phyloP scores from a whole-genome alignment of 2,113 vertebrate species.

The Mohoua ochrocephala region DNA sequence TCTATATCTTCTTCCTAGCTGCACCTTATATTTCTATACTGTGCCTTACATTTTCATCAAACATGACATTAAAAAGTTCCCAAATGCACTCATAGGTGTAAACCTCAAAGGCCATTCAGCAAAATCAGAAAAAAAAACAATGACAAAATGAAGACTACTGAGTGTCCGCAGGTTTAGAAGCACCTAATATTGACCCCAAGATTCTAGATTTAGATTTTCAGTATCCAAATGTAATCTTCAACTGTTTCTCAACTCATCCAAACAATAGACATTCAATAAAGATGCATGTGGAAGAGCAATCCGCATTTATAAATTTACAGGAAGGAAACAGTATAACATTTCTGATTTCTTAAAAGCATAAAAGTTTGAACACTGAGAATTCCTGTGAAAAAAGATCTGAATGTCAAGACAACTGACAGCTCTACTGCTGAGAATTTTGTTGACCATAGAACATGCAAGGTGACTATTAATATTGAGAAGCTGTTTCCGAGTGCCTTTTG shows the following conservation, averaged over 20 bases:
- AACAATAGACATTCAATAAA: background rate
- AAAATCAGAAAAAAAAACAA: background rate
- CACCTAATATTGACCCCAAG: background rate
- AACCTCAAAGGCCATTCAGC: background rate
- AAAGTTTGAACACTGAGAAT: background rate
- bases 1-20: background rate
- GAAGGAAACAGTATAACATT: background rate
- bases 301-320: background rate
- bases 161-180: background rate
- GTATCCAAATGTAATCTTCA: background rate
- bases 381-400: background rate
- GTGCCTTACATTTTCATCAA: background rate
- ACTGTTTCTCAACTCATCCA: background rate
- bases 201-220: background rate
- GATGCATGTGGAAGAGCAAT: background rate
- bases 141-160: background rate
- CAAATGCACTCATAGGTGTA: background rate
- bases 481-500: rapidly evolving
- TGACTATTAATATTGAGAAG: background rate
- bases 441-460: rapidly evolving
- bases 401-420: background rate
- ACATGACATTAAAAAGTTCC: background rate
- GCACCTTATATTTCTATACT: background rate
- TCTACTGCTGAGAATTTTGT: background rate
- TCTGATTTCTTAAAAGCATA: background rate